Percentiles rank a stretch among this genome's conserved stretches.
phyloP scores from a whole-genome alignment of 2,888 invertebrate genomes.

The Nomada lathburiana region DNA sequence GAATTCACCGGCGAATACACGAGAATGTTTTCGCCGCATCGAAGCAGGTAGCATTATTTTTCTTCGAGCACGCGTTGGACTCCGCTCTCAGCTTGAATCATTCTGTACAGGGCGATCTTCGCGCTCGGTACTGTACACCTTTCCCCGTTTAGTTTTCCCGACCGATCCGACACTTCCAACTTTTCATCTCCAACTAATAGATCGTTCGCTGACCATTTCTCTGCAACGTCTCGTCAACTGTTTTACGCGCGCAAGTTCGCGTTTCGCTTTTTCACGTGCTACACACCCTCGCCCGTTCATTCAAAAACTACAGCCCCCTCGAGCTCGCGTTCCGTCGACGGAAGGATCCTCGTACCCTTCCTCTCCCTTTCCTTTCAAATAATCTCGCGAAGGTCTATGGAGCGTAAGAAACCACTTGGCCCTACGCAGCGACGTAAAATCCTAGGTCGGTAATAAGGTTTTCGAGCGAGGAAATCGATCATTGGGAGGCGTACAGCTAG shows the following conservation, averaged over 20 bases:
- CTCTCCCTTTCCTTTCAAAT: neutral
- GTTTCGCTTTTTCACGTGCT: neutral
- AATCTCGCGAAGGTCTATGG: conserved; percentile 5
- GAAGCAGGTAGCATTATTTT: neutral
- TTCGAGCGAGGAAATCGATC: neutral
- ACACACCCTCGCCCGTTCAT: conserved; percentile 2
- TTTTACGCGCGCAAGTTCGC: conserved; percentile 4
- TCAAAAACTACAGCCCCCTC: conserved; percentile 20
- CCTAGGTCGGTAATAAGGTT: neutral
- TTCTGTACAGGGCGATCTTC: conserved; percentile 15
- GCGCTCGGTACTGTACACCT: neutral
- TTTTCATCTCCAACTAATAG: conserved; percentile 53
- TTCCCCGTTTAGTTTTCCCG: conserved; percentile 42
- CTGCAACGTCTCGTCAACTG: conserved; percentile 43
- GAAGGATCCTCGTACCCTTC: conserved; percentile 31
- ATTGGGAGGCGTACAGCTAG: neutral
- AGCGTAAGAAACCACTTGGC: conserved; percentile 2
- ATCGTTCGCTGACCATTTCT: conserved; percentile 56
- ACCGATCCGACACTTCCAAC: conserved; percentile 49
- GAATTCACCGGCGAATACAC: no score
- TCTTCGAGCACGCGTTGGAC: neutral
- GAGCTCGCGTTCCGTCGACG: neutral
- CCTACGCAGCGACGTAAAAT: neutral
- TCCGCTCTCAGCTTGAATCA: conserved; percentile 8
- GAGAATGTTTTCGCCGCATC: neutral